Base-by-base conservation (phyloP, 2,888 invertebrate species). In the Macaria notata region DNA sequence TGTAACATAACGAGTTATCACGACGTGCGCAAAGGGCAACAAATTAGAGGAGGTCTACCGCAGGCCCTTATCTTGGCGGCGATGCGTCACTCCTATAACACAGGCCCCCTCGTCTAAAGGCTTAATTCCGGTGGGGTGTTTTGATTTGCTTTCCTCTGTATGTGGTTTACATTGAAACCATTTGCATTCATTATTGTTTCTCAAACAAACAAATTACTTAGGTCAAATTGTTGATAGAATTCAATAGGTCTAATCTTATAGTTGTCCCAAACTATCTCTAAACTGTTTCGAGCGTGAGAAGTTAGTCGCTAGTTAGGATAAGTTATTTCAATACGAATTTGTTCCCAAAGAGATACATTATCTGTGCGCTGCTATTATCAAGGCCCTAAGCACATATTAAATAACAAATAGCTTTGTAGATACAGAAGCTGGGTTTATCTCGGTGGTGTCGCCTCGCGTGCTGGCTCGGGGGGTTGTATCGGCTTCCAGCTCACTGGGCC, bases 11-110 rank as follows among this genome's bases (percentile, higher is more conserved):
- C 73, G 68, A 76, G 76, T 78, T 86, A 86, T 86, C 83, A 75
- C 71, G 66, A 74, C 72, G 68, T 71, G 76, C 78, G 81, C 81
- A 83, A 83, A 83, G 81, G 81, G 82, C 82, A 81, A 86, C 86
- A 85, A 86, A 86, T 85, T 81, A 84, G 77, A 76, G 69, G 73
- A 75, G 74, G 74, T 75, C 77, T 77, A 75, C 76, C 75, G 73
- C 76, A 71, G 72, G 75, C 58, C 52, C 71, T 79, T 81, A 82
- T 81, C 80, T 77, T 51, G 56, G 67, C 59, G 64, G 50, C 71
- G 71, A 67, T 68, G 70, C 72, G 72, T 71, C 70, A 69, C 67
- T 72, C 62, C 68, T 68, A 71, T 70, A 70, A 70, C 68, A 66
- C 69, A 64, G 66, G 66, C 73, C 73, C 71, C 76, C 67, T 68